A percentile compares a stretch with the other conserved stretches of the same genome.
Evolutionary conservation across 1,140 invertebrate species (phyloP).

Genomic region (Arion vulgaris): DNA sequence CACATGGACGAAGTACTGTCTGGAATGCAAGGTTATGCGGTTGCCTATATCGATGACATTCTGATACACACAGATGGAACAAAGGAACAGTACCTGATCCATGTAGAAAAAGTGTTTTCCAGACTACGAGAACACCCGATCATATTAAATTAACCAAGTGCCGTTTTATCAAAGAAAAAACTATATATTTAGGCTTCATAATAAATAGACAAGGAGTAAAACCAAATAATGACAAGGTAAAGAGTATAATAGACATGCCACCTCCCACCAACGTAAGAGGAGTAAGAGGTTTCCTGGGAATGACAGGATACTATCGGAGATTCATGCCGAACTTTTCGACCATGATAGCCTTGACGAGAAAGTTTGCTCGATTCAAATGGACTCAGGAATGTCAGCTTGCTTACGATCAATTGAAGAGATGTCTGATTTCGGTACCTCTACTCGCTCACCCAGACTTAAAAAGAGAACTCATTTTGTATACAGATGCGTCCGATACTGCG

Average conservation of each 20-base stretch:
- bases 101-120: conserved; percentile 20
- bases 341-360: not conserved
- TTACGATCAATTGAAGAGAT: not conserved
- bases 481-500: not conserved
- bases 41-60: conserved; percentile 38
- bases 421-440: not conserved
- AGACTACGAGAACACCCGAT: conserved; percentile 7
- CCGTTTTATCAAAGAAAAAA: not conserved
- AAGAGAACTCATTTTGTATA: not conserved
- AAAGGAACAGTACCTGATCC: not conserved
- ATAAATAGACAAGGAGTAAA: not conserved
- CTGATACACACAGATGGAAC: not conserved
- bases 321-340: not conserved
- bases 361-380: not conserved
- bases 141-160: not conserved
- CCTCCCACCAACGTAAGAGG: not conserved
- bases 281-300: not conserved
- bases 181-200: not conserved
- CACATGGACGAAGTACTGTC: conserved; percentile 19
- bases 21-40: conserved; percentile 16
- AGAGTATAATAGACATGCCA: not conserved
- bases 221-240: not conserved
- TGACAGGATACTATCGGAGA: not conserved
- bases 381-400: not conserved
- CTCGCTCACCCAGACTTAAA: not conserved